Evolutionary conservation across 2,797 vertebrate genomes (phyloP).

Genomic region (Platalea minor): DNA sequence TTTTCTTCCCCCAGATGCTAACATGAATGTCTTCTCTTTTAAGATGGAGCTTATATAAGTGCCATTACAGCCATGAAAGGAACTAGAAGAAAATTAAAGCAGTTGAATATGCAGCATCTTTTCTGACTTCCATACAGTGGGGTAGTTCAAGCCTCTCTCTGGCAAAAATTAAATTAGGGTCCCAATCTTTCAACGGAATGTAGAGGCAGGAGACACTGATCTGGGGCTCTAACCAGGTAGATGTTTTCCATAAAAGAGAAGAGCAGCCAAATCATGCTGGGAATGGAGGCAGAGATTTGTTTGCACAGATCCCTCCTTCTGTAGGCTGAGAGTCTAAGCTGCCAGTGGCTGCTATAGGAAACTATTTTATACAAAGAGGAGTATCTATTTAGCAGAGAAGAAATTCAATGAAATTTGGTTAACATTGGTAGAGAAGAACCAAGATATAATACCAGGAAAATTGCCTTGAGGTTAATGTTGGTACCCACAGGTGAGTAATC

Average conservation of each 20-base stretch:
- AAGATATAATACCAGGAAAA: not conserved
- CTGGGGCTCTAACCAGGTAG: not conserved
- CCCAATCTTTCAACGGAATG: not conserved
- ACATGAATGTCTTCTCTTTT: not conserved
- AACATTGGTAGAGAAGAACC: not conserved
- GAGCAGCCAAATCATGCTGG: not conserved
- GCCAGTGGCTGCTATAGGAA: not conserved
- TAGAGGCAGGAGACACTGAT: not conserved
- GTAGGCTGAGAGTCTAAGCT: not conserved
- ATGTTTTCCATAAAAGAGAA: not conserved
- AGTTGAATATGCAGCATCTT: not conserved
- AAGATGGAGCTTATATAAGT: not conserved
- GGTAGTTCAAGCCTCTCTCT: not conserved
- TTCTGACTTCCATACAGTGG: not conserved
- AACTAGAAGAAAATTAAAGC: not conserved
- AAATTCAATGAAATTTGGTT: not conserved
- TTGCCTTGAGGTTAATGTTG: not conserved
- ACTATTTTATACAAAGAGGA: not conserved
- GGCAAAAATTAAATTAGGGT: not conserved
- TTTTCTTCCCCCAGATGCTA: not conserved
- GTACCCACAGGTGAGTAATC: not conserved
- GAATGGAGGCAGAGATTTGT: not conserved
- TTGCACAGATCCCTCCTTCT: not conserved
- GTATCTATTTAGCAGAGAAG: not conserved
- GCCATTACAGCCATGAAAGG: not conserved